Base-by-base conservation (phyloP, 2,888 invertebrate genomes). In the Piscicola geometra region DNA sequence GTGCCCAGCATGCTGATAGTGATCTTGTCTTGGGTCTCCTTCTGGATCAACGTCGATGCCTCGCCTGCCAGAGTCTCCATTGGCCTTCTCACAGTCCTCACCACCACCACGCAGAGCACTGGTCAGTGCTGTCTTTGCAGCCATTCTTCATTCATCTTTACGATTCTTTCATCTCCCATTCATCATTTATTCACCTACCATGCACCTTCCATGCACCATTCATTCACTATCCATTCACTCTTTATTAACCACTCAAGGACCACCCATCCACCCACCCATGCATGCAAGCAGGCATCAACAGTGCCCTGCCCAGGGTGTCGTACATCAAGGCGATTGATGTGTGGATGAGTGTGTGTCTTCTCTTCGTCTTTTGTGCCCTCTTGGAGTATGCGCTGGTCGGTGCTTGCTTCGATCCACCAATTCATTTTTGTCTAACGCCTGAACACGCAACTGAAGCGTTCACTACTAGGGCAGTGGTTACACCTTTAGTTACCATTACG, bases 1-100 rank as follows among this genome's bases (percentile, higher is more conserved):
- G 77, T 79, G 28, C 79, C 79, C n/a, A 77, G 76, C 74, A 79
- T 79, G 81, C 47, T 76, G 72, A 76, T 76, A 28, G 76, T 76
- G 56, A 76, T 75, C 36, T 52, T 75, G 2, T 71, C 71, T n/a
- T 75, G 75, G 75, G 71, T 75, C 60, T 94, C 94, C 0, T 94
- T 94, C 87, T 94, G 94, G 94, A 93, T 94, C 82, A 93, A 81
- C 77, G 78, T 76, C 47, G 76, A 76, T 32, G 76, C 76, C 5
- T 93, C 93, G 81, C 94, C 94, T 0, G 93, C 93, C 0, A 88
- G 94, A 77, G 93, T 94, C 76, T 93, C 93, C 0, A 86, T 94
- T 25, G 93, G 93, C 3, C 67, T 76, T 21, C 72, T 76, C 3
- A 76, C 76, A 9, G 76, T 76, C 2, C 76, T 76, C 12, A 76